Evolutionary conservation across 1,140 invertebrate genomes (phyloP).

Genomic region (Trichonephila inaurata): DNA sequence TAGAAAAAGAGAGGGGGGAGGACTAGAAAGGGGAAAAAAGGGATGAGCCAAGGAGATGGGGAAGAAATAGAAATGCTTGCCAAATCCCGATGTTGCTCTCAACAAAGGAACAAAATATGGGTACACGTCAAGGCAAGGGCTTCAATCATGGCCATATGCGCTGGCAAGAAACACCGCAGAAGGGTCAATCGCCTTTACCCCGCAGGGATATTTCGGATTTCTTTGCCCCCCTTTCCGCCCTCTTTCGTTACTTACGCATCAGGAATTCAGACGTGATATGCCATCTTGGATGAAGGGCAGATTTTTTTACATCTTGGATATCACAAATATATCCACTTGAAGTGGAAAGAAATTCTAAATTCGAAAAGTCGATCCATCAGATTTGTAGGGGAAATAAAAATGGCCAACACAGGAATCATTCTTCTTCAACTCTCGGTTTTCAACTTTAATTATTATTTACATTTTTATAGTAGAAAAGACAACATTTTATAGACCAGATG

Average conservation of each 20-base stretch:
- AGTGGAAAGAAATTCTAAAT: constrained; percentile 54
- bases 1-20: neutral
- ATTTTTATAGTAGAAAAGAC: too few species aligned
- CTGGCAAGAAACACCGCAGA: constrained; percentile 70
- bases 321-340: constrained; percentile 70
- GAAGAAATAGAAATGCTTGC: constrained; percentile 73
- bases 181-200: constrained; percentile 74
- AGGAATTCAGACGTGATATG: constrained; percentile 59
- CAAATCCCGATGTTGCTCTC: constrained; percentile 75
- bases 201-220: constrained; percentile 52
- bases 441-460: too few species aligned
- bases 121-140: constrained; percentile 69
- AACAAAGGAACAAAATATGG: constrained; percentile 76
- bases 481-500: too few species aligned
- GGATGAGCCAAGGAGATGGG: constrained; percentile 44
- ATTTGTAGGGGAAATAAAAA: constrained; percentile 14
- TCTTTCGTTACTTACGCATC: constrained; percentile 67
- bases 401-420: neutral
- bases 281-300: constrained; percentile 61
- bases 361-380: constrained; percentile 16
- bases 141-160: constrained; percentile 75
- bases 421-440: too few species aligned
- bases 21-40: constrained; percentile 27
- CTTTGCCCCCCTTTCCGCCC: neutral
- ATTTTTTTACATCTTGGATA: constrained; percentile 16